Base-by-base conservation (phyloP, 2,888 invertebrate species). In the Charanyca ferruginea region DNA sequence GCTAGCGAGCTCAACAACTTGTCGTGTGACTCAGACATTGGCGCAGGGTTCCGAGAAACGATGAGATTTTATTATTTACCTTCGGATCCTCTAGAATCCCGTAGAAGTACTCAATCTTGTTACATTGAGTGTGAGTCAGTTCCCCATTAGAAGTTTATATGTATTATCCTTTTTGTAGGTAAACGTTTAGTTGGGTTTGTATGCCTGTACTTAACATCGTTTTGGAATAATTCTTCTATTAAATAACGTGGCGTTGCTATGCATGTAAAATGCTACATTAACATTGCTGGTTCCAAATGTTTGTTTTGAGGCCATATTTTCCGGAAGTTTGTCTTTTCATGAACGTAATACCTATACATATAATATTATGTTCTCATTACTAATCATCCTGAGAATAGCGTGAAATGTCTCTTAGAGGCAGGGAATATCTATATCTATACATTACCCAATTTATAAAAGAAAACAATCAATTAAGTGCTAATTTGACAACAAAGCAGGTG, bases 41-140 rank as follows among this genome's bases (percentile, higher is more conserved):
- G 66, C 67, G 23, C 65, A 85, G 66, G 87, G 81, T 94, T 92
- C 94, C 85, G 67, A 91, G 93, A 93, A 94, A 83, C 87, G 53
- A 74, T 84, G 75, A 83, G 87, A 87, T 87, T 90, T 91, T 89
- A 91, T 90, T 84, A 83, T 83, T 66, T 62, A 72, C 79, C 86
- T 90, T 2, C 38, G 48, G 49, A 90, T 92, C 92, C 92, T 93
- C 76, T 81, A 83, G 84, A 87, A 86, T 82, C 85, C 80, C 74
- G 78, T 53, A 62, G 75, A 77, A 75, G 76, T 73, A 62, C 74
- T 63, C 62, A 69, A 73, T 66, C 58, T 63, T 72, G 49, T 11
- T 78, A 64, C 62, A 61, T 51, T 49, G n/a, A 48, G 16, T 62
- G 51, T 85, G 86, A 85, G 66, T 84, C 83, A 79, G 45, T 32